Evolutionary conservation across 1,140 invertebrate species (phyloP).

Genomic region (Eubasilissa regina): DNA sequence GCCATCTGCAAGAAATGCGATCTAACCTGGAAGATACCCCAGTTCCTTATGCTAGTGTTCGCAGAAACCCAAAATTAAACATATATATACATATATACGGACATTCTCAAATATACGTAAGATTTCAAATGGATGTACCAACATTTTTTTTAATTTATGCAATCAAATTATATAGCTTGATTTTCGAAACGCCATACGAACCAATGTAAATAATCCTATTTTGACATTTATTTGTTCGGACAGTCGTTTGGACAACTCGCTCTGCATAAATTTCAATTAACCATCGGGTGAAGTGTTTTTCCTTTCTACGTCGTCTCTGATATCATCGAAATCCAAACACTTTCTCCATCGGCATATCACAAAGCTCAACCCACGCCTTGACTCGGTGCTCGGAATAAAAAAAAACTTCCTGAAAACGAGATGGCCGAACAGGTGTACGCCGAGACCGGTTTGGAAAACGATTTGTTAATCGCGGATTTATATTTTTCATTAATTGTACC

Average conservation of each 20-base stretch:
- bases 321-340: conserved; percentile 11
- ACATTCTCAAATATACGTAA: too few relatives aligned
- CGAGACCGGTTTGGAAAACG: neutral
- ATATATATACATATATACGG: too few relatives aligned
- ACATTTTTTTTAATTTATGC: neutral
- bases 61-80: too few relatives aligned
- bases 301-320: conserved; percentile 12
- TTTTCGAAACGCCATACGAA: neutral
- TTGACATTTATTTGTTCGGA: conserved; percentile 13
- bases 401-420: conserved; percentile 1
- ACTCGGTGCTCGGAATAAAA: neutral
- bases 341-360: neutral
- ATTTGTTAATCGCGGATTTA: neutral
- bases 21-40: too few relatives aligned
- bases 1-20: too few relatives aligned
- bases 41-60: too few relatives aligned
- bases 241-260: neutral
- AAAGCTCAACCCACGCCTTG: neutral
- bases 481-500: neutral
- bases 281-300: neutral
- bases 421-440: neutral
- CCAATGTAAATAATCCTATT: neutral
- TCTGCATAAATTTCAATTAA: conserved; percentile 33
- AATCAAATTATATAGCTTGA: neutral
- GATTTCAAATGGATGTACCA: too few relatives aligned